Evolutionary conservation across 2,888 invertebrate species (phyloP), one percentile per base, ranked within the genome.

Genomic region (Pilophorus perplexus): DNA sequence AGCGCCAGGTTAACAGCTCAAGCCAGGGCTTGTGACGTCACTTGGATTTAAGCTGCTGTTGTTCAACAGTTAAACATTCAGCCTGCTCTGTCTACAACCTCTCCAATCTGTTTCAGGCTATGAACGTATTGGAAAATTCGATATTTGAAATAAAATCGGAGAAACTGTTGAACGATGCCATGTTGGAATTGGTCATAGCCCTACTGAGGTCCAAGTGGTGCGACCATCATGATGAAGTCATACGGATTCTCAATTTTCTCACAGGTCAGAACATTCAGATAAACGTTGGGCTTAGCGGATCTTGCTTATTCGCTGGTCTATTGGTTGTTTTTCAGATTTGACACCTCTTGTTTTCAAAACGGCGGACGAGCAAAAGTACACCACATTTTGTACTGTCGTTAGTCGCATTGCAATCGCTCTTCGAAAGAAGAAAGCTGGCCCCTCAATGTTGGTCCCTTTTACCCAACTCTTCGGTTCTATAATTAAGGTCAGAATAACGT

Each of bases 171-270:
- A 55, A 55, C 25, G 64, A 67, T 27, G 55, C 38, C 37, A 38
- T 67, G 27, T 25, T 67, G 33, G 48, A 38, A 28, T 48, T 67
- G 12, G 46, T 48, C 16, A 28, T 42, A 2, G 55, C 54, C 28
- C 38, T 67, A 14, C 16, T 46, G 20, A 64, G 52, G 46, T 50
- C 12, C n/a, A 5, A 57, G 14, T 70, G 70, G 70, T 69, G 62
- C 25, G 40, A 27, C 20, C 67, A 65, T 42, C 57, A 69, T 52
- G 59, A 64, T 38, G 65, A 69, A 64, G 57, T 69, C 23, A 59
- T 70, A 18, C 14, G 54, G 40, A 37, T 70, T 50, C 55, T 70
- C 28, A 59, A 66, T 27, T 54, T 71, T 14, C 42, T 71, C 8
- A 44, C 37, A 59, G 69, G 71, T 71, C 54, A 67, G 40, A 33